phyloP scores from a whole-genome alignment of 37 sponge, comb jelly and placozoan species.

The Cladorhizidae sp. region DNA sequence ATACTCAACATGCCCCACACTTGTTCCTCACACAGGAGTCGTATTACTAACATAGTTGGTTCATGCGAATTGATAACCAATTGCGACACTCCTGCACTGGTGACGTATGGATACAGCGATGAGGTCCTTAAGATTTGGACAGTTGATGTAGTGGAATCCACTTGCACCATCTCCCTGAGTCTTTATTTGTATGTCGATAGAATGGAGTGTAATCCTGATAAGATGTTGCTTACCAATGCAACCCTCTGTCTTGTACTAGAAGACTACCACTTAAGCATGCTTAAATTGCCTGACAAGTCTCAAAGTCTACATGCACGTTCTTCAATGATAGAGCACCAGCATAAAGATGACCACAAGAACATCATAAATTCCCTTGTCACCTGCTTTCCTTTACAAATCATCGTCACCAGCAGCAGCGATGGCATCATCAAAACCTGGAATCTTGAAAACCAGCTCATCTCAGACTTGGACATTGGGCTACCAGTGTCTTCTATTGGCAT shows the following conservation, averaged over 20 bases:
- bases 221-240: conserved; percentile 8
- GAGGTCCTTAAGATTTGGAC: conserved; percentile 48
- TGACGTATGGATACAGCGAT: conserved; percentile 50
- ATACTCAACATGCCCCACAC: conserved; percentile 32
- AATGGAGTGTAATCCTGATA: conserved; percentile 6
- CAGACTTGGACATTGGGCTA: conserved; percentile 57
- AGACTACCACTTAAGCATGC: conserved; percentile 28
- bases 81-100: neutral
- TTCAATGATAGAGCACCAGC: conserved; percentile 31
- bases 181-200: conserved; percentile 1
- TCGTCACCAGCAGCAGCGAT: conserved; percentile 49
- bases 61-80: conserved; percentile 13
- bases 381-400: conserved; percentile 18
- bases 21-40: conserved; percentile 53
- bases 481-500: conserved; percentile 37
- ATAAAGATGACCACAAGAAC: conserved; percentile 50
- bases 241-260: conserved; percentile 32
- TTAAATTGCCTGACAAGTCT: neutral
- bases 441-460: conserved; percentile 33
- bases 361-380: conserved; percentile 22
- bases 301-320: too few species aligned
- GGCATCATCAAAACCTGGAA: conserved; percentile 71
- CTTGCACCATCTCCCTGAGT: neutral
- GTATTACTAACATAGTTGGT: conserved; percentile 24
- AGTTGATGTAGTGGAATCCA: conserved; percentile 1